Percentiles rank a stretch among this genome's conserved stretches.
Evolutionary conservation across 2,113 vertebrate species (phyloP).

Genomic region (Myotis davidii): DNA sequence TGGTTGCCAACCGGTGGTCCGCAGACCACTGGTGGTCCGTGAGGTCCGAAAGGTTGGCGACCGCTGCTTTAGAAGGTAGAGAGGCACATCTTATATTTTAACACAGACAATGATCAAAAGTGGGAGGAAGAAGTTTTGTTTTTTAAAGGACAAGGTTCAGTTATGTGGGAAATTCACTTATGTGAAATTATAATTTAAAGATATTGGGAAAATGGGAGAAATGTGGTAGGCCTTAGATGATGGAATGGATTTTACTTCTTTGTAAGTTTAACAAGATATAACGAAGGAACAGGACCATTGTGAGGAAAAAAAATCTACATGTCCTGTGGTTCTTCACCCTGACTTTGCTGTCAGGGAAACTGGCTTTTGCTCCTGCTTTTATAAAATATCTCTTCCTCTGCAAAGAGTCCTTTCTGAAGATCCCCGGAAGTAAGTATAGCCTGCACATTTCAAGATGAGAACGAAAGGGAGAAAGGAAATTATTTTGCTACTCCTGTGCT

Average conservation of each 20-base stretch:
- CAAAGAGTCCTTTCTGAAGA: conserved; percentile 39
- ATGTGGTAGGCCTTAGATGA: background rate
- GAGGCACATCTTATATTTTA: conserved; percentile 29
- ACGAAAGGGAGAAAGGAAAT: conserved; percentile 21
- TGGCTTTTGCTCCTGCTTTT: conserved; percentile 51
- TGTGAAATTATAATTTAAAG: conserved; percentile 44
- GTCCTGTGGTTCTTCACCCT: conserved; percentile 8
- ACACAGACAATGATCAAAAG: background rate
- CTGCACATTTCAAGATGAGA: conserved; percentile 24
- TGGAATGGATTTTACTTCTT: conserved; percentile 28
- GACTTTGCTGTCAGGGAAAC: background rate
- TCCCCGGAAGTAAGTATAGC: background rate
- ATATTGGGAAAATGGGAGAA: conserved; percentile 4
- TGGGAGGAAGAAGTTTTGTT: background rate
- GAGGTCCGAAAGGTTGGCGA: too few species aligned
- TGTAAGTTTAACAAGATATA: conserved; percentile 26
- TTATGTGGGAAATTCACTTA: conserved; percentile 25
- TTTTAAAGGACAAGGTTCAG: conserved; percentile 16
- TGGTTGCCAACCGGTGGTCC: too few species aligned
- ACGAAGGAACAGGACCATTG: background rate
- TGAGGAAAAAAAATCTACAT: background rate
- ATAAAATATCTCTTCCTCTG: conserved; percentile 33
- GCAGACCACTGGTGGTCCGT: too few species aligned
- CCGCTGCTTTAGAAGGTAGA: background rate
- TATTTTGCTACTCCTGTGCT: background rate